phyloP scores from a whole-genome alignment of 2,113 vertebrate genomes.

The Thermophis baileyi region DNA sequence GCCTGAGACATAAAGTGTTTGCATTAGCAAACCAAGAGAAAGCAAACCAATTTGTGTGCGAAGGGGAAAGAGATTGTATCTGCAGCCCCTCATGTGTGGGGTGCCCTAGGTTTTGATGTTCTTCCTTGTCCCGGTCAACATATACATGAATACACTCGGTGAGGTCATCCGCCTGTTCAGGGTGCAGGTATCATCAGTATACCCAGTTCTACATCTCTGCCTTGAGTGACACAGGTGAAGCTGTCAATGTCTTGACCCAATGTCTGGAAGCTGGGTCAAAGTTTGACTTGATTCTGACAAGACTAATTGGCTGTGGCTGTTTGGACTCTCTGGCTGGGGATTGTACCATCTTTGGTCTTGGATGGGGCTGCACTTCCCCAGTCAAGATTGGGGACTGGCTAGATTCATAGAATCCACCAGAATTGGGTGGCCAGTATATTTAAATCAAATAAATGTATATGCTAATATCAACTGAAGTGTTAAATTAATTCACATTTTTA shows the following conservation, averaged over 20 bases:
- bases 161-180: no score
- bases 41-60: not conserved
- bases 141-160: not conserved
- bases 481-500: not conserved
- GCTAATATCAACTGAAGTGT: not conserved
- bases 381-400: not conserved
- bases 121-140: not conserved
- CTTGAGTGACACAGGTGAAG: not conserved
- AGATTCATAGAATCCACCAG: not conserved
- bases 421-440: not conserved
- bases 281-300: not conserved
- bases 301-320: not conserved
- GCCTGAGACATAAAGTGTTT: not conserved
- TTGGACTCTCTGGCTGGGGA: not conserved
- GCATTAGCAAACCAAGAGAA: not conserved
- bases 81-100: not conserved
- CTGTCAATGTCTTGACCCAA: not conserved
- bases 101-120: not conserved
- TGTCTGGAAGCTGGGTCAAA: not conserved
- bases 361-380: not conserved
- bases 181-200: not conserved
- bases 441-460: not conserved
- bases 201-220: not conserved
- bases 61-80: not conserved
- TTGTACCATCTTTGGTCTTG: not conserved